Evolutionary conservation across 2,888 invertebrate genomes (phyloP).

Genomic region (Eutolmus rufibarbis): DNA sequence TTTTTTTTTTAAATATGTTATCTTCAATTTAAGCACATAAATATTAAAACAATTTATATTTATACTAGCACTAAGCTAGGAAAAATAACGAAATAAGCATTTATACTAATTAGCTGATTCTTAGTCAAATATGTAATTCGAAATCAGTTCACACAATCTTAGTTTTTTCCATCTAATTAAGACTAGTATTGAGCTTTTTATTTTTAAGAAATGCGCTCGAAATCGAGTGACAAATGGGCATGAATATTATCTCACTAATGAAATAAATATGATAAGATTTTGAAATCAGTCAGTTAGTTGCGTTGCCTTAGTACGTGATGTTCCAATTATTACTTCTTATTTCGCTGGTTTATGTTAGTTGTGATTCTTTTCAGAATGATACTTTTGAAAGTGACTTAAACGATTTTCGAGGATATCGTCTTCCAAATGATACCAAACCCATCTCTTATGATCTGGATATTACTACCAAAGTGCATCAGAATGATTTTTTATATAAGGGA

Average conservation of each 20-base stretch:
- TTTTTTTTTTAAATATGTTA: no score
- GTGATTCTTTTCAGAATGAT: not conserved
- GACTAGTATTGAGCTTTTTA: not conserved
- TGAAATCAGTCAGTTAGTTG: not conserved
- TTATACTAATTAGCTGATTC: no score
- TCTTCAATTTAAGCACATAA: no score
- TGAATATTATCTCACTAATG: not conserved
- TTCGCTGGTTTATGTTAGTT: not conserved
- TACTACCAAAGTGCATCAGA: not conserved
- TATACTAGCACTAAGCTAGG: no score
- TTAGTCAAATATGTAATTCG: no score
- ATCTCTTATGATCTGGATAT: not conserved
- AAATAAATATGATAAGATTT: not conserved
- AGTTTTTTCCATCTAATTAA: not conserved
- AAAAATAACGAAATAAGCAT: no score
- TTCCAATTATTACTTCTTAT: not conserved
- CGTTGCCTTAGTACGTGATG: not conserved
- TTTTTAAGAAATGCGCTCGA: not conserved
- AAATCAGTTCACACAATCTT: no score
- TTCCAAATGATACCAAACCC: slow-evolving; percentile 62
- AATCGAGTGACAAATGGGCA: not conserved
- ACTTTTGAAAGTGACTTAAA: not conserved
- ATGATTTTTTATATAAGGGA: not conserved
- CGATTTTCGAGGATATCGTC: slow-evolving; percentile 50
- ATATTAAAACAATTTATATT: no score